Conservation (phyloP, 1,140 invertebrate genomes). For the Bombus confusus region DNA sequence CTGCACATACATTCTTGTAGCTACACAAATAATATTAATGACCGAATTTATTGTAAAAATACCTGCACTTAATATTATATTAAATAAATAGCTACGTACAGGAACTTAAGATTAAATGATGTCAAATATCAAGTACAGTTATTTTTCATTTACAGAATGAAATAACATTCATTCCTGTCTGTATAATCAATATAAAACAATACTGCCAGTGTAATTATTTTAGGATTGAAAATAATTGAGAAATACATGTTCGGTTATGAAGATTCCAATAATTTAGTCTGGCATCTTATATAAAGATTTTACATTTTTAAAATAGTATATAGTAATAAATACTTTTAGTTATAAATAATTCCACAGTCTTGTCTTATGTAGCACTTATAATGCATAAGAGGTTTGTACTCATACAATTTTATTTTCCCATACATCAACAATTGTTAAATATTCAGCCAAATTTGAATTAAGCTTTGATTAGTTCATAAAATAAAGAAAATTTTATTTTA, state of each 20-base stretch:
- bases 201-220: constrained; percentile 54
- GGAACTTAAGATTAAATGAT: constrained; percentile 35
- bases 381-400: constrained; percentile 43
- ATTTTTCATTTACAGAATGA: constrained; percentile 15
- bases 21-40: constrained; percentile 19
- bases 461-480: constrained; percentile 39
- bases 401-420: constrained; percentile 32
- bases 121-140: constrained; percentile 11
- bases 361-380: constrained; percentile 56
- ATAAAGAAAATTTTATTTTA: constrained; percentile 40
- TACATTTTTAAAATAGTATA: constrained; percentile 44
- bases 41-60: constrained; percentile 40
- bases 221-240: constrained; percentile 13
- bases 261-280: constrained; percentile 24
- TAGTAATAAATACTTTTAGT: constrained; percentile 32
- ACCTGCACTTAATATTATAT: constrained; percentile 21
- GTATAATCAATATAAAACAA: constrained; percentile 20
- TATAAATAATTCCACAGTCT: constrained; percentile 56
- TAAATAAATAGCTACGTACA: constrained; percentile 30
- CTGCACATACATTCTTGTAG: constrained; percentile 34
- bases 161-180: constrained; percentile 40
- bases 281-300: constrained; percentile 29
- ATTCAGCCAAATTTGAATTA: constrained; percentile 8
- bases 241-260: constrained; percentile 29
- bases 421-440: constrained; percentile 22